Percentiles rank a stretch among this genome's conserved stretches.
Evolutionary conservation across 2,797 vertebrate genomes (phyloP).

Genomic region (Tragopan temminckii): DNA sequence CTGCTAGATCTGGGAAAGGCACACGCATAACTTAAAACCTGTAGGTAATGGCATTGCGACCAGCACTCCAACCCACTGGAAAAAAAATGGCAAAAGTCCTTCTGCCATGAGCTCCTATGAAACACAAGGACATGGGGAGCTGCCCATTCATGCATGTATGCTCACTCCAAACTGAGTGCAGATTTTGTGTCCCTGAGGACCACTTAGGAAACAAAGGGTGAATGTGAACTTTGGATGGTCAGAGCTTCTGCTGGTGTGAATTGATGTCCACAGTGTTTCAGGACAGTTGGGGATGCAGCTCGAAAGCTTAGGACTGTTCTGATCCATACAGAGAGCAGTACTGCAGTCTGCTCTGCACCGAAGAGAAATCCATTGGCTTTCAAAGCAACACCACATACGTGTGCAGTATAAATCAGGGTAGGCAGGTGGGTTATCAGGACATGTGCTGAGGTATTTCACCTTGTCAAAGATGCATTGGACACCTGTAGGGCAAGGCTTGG

Average conservation of each 20-base stretch:
- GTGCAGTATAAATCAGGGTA: neutral
- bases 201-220: neutral
- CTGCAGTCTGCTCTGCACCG: neutral
- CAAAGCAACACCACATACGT: neutral
- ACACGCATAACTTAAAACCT: neutral
- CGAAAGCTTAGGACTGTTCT: neutral
- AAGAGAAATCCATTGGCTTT: neutral
- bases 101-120: neutral
- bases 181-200: neutral
- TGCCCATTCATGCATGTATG: neutral
- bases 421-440: neutral
- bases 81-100: neutral
- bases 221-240: neutral
- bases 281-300: neutral
- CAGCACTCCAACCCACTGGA: neutral
- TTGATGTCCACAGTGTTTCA: neutral
- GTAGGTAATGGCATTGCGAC: neutral
- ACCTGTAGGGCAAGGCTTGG: neutral
- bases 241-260: neutral
- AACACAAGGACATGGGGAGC: neutral
- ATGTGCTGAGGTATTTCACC: slow-evolving; percentile 28
- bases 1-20: neutral
- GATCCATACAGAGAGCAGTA: rapidly evolving
- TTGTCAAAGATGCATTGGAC: slow-evolving; percentile 16
- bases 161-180: neutral